Conservation (phyloP, 1,140 invertebrate genomes). For the Habropoda laboriosa region DNA sequence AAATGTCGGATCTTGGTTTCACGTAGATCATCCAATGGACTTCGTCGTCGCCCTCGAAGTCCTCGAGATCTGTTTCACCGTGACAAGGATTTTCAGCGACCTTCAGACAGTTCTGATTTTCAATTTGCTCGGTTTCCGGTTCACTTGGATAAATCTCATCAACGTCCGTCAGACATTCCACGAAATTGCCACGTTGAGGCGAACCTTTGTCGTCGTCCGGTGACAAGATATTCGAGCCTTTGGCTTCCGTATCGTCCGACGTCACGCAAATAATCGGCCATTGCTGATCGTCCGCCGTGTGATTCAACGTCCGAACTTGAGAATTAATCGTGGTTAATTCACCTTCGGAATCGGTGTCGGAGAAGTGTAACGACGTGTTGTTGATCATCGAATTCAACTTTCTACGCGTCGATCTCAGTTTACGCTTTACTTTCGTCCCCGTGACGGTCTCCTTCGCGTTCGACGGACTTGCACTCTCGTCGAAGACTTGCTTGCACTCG, state of each 20-base stretch:
- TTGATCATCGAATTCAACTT: slow-evolving; percentile 77
- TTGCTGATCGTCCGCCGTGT: background rate
- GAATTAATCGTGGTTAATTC: slow-evolving; percentile 69
- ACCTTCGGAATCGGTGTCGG: slow-evolving; percentile 80
- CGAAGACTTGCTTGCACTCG: background rate
- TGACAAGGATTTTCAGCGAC: slow-evolving; percentile 59
- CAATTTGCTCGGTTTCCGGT: slow-evolving; percentile 58
- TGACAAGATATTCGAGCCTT: slow-evolving; percentile 50
- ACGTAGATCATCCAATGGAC: slow-evolving; percentile 66
- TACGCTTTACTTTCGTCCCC: slow-evolving; percentile 74
- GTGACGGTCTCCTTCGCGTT: slow-evolving; percentile 12
- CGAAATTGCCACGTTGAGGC: slow-evolving; percentile 67
- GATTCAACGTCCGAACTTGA: slow-evolving; percentile 45
- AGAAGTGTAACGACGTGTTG: slow-evolving; percentile 78
- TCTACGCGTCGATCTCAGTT: slow-evolving; percentile 73
- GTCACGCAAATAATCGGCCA: slow-evolving; percentile 76
- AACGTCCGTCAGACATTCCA: slow-evolving; percentile 76
- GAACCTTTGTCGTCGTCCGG: slow-evolving; percentile 51
- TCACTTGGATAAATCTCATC: slow-evolving; percentile 79
- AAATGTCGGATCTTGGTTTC: slow-evolving; percentile 67
- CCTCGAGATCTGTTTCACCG: slow-evolving; percentile 77
- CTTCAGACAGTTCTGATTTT: slow-evolving; percentile 32
- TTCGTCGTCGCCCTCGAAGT: slow-evolving; percentile 75
- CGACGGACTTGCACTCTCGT: background rate
- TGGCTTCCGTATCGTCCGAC: slow-evolving; percentile 55